Evolutionary conservation across 2,888 invertebrate genomes (phyloP), one percentile per base, ranked within the genome.

Genomic region (Agyllia agylla): DNA sequence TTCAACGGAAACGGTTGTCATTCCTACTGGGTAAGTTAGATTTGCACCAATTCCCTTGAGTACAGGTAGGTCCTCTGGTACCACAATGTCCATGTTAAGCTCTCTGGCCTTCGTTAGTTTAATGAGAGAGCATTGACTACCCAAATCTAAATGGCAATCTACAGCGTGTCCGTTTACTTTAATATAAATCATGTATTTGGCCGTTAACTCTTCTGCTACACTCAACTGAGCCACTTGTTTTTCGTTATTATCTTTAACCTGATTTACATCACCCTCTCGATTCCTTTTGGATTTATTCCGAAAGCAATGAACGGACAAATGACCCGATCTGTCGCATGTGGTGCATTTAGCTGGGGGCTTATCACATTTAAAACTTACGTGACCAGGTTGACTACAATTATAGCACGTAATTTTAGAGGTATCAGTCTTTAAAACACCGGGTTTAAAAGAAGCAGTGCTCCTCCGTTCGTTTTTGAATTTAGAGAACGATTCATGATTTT

Each of bases 51-150:
- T 91, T 4, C 92, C 93, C 13, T 85, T 90, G 1, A 92, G 49
- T 11, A 87, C 57, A 0, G 92, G 90, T 30, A 92, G 78, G 9
- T 88, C 80, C 3, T 30, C 38, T 6, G 80, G 31, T 9, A 73
- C 0, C 8, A 17, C 30, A 13, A 83, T 83, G 11, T 83, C 83
- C 11, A 73, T 24, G n/a, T 38, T 31, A 73, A 83, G 70, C 17
- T 83, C 73, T 30, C n/a, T 83, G 4, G 49, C 15, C 13, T 70
- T 20, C 0, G 31, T 15, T 17, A 78, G 15, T 78, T 78, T 90
- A 5, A 94, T 94, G 0, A 94, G 75, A 1, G 94, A 84, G 31
- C 94, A 94, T 30, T 94, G 93, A 33, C 94, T 95, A 6, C 94
- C 94, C 24, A 94, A 81, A 64, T 94, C 94, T 2, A 94, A 13